Evolutionary conservation across 2,113 vertebrate species (phyloP).

Genomic region (Psilopsiagon aurifrons): DNA sequence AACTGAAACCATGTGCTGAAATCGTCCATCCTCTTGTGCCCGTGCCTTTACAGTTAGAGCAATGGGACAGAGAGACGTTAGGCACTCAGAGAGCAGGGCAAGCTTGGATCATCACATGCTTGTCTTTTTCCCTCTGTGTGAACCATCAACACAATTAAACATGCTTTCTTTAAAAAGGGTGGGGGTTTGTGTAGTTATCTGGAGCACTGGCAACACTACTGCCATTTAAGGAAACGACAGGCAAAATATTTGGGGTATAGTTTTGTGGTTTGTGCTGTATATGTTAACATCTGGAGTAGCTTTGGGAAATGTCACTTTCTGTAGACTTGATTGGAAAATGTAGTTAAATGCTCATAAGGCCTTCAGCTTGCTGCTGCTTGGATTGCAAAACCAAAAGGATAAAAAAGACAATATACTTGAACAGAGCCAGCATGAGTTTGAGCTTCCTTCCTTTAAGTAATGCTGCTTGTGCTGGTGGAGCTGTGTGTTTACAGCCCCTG

Average conservation of each 20-base stretch:
- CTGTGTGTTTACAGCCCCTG: background rate
- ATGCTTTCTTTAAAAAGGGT: background rate
- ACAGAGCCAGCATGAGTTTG: background rate
- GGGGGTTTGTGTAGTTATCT: background rate
- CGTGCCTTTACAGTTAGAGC: background rate
- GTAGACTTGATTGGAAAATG: background rate
- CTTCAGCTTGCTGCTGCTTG: slow-evolving; percentile 9
- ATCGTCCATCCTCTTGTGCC: background rate
- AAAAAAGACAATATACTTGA: background rate
- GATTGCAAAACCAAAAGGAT: background rate
- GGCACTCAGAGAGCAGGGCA: background rate
- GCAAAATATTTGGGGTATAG: background rate
- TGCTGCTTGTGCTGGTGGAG: background rate
- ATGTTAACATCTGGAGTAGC: background rate
- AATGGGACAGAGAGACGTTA: background rate
- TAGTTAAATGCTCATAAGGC: background rate
- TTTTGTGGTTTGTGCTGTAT: background rate
- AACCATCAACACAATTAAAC: background rate
- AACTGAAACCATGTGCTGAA: background rate
- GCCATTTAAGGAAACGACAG: background rate
- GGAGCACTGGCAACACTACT: background rate
- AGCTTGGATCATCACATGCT: background rate
- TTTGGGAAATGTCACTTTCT: slow-evolving; percentile 5
- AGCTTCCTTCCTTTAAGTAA: background rate
- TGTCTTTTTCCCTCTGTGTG: background rate